Evolutionary conservation across 2,888 invertebrate genomes (phyloP).

Genomic region (Limnephilus rhombicus): DNA sequence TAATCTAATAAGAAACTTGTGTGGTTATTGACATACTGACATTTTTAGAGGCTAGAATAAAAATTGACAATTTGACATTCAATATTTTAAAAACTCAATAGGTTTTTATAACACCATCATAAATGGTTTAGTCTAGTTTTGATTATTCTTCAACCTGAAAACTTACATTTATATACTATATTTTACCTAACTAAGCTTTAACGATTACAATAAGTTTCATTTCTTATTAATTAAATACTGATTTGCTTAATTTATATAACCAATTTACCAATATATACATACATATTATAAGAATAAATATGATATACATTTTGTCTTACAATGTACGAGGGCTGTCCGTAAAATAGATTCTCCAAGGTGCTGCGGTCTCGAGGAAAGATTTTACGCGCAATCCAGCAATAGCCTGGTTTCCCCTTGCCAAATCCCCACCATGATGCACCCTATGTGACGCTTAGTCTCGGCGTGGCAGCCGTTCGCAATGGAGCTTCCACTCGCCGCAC

Average conservation of each 20-base stretch:
- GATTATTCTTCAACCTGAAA: background rate
- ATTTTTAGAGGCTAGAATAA: background rate
- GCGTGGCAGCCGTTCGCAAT: too few relatives aligned
- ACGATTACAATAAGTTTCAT: background rate
- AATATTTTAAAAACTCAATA: background rate
- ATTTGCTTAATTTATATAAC: background rate
- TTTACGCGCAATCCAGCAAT: too few relatives aligned
- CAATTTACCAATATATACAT: background rate
- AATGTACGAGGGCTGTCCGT: too few relatives aligned
- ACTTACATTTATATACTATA: background rate
- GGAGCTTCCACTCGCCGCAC: too few relatives aligned
- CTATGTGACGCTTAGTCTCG: too few relatives aligned
- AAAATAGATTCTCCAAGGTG: too few relatives aligned
- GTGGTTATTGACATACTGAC: background rate
- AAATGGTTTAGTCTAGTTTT: background rate
- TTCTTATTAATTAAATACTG: background rate
- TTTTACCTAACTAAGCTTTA: background rate
- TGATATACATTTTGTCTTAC: background rate
- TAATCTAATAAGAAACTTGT: background rate
- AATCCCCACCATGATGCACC: too few relatives aligned
- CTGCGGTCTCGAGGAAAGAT: too few relatives aligned
- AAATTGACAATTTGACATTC: background rate
- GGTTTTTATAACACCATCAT: background rate
- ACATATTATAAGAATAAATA: background rate
- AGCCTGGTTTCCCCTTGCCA: too few relatives aligned